phyloP scores from a whole-genome alignment of 2,797 vertebrate genomes.

The Echiichthys vipera region DNA sequence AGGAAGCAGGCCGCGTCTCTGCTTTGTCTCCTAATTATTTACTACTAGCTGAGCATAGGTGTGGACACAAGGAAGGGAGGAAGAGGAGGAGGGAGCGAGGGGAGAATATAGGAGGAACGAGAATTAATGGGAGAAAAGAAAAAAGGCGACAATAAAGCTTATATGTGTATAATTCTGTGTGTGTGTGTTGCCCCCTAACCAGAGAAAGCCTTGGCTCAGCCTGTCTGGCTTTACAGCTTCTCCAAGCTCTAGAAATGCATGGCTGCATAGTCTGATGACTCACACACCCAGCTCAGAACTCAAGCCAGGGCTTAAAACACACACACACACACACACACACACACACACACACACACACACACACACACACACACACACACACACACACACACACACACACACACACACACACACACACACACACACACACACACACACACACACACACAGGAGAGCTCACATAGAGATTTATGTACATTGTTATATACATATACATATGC shows the following conservation, averaged over 20 bases:
- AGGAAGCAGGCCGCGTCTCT: conserved; percentile 56
- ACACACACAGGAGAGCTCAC: too few species aligned
- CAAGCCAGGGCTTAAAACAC: conserved; percentile 62
- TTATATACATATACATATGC: too few species aligned
- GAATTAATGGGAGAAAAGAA: conserved; percentile 36
- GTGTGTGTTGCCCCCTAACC: conserved; percentile 64
- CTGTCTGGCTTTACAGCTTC: conserved; percentile 70
- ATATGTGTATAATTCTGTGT: conserved; percentile 13
- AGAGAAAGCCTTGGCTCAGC: conserved; percentile 72
- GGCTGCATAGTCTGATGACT: conserved; percentile 70
- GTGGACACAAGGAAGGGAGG: conserved; percentile 23
- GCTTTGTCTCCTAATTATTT: conserved; percentile 75
- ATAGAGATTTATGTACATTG: too few species aligned
- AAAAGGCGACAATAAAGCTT: conserved; percentile 35
- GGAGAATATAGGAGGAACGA: background rate
- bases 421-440: conserved; percentile 20
- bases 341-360: conserved; percentile 42
- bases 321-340: conserved; percentile 1
- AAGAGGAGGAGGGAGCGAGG: background rate
- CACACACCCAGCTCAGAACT: conserved; percentile 70
- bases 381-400: conserved; percentile 21
- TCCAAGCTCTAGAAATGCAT: conserved; percentile 67
- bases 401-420: conserved; percentile 14
- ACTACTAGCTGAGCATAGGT: conserved; percentile 51
- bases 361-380: conserved; percentile 31